phyloP scores from a whole-genome alignment of 2,888 invertebrate genomes.

The Geophilus truncorum region DNA sequence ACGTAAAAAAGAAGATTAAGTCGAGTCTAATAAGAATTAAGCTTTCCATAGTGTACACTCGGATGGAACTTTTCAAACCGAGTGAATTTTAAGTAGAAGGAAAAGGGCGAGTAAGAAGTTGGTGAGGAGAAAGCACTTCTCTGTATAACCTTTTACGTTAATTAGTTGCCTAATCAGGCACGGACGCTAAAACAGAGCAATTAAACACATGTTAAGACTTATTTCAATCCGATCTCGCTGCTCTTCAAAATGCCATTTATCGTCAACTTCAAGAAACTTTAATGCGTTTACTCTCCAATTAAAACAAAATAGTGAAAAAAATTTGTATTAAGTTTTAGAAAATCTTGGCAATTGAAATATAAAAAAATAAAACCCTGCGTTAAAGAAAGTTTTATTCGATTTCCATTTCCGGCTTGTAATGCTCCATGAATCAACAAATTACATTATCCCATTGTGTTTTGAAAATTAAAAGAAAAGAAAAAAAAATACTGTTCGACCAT shows the following conservation, averaged over 20 bases:
- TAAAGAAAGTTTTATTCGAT: no score
- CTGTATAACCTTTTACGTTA: not conserved
- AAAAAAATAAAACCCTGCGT: no score
- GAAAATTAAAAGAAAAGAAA: no score
- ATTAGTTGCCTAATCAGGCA: not conserved
- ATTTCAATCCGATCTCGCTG: not conserved
- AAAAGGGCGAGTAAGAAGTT: not conserved
- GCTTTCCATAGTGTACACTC: not conserved
- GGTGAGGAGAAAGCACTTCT: not conserved
- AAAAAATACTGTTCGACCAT: no score
- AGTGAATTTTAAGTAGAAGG: not conserved
- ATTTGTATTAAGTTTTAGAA: no score
- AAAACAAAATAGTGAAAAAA: no score
- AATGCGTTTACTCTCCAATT: not conserved
- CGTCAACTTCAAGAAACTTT: not conserved
- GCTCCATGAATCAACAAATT: no score
- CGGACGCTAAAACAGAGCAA: slow-evolving; percentile 4
- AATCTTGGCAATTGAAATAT: no score
- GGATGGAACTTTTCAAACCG: not conserved
- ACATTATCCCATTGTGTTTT: no score
- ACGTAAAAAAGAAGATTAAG: not conserved
- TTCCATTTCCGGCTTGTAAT: no score
- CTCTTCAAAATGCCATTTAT: not conserved
- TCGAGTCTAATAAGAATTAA: not conserved
- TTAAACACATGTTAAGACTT: not conserved